Evolutionary conservation across 92 coral and sea anemone species (phyloP), one percentile per base, ranked within the genome.

Genomic region (Palythoa grandis): DNA sequence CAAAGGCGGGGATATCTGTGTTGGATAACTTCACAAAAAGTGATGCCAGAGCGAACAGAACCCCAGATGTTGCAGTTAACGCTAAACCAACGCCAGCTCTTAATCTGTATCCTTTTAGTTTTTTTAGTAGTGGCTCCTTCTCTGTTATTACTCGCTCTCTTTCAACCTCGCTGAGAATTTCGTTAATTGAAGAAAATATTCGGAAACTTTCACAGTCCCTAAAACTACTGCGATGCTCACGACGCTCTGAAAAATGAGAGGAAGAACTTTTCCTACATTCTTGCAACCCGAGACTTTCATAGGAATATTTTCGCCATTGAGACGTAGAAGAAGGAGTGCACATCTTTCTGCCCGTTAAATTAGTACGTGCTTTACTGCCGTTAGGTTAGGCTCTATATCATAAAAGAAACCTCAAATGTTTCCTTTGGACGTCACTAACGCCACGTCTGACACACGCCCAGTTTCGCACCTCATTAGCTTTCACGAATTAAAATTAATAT

Each of bases 21-120:
- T 94, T 94, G 16, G 97, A 94, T 12, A 94, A 90, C 86, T 94
- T 94, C 79, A 92, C 97, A 61, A 94, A 94, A 8, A 94, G 89
- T 60, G 97, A 94, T 40, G 97, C 97, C 37, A 94, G 70, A 17
- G 97, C 93, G 47, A 94, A 94, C 40, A 94, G 87, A 56, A 94
- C 77, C 0, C 97, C 97, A 0, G 97, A 94, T 0, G 86, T 85
- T 0, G 93, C 91, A 4, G 97, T 94, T n/a, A 94, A 72, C 0
- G 89, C 85, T 1, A 94, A 86, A 52, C 95, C 97, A 52, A 82
- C 74, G 66, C 92, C 84, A 43, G 93, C 67, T 48, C 86, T 92
- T 53, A 66, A 88, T 38, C 88, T 65, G 47, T 80, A 89, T 53
- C 47, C 43, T 60, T n/a, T 29, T 82, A 70, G 50, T 83, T 77